Conservation (phyloP, 1,140 invertebrate species). For the Dreissena polymorpha region DNA sequence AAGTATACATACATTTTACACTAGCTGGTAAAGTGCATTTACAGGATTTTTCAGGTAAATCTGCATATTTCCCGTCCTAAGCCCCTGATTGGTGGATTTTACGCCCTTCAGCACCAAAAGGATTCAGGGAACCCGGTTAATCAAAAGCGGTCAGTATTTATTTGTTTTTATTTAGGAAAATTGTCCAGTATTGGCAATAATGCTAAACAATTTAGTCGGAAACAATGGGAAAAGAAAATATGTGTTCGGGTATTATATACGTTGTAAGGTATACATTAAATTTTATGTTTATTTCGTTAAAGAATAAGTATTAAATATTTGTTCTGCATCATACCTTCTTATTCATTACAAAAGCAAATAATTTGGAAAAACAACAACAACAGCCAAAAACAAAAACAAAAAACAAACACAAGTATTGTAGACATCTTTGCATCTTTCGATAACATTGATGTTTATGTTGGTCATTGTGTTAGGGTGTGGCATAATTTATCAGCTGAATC, state of each 20-base stretch:
- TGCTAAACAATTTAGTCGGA: background rate
- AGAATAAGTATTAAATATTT: too few species aligned
- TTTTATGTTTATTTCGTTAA: background rate
- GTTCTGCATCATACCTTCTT: too few species aligned
- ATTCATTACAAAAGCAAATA: too few species aligned
- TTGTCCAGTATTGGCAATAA: background rate
- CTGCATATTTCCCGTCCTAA: slow-evolving; percentile 35
- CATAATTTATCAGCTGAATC: too few species aligned
- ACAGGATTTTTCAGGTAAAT: slow-evolving; percentile 14
- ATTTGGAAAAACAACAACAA: too few species aligned
- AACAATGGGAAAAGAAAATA: background rate
- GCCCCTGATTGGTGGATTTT: slow-evolving; percentile 18
- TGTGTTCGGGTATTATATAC: background rate
- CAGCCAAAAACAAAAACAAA: too few species aligned
- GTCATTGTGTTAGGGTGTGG: too few species aligned
- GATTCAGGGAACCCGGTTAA: slow-evolving; percentile 29
- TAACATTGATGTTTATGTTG: too few species aligned
- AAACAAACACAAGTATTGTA: too few species aligned
- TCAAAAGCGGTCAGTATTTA: slow-evolving; percentile 46
- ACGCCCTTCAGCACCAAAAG: slow-evolving; percentile 23
- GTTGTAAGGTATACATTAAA: background rate
- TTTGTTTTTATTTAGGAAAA: background rate
- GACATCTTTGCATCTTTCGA: too few species aligned
- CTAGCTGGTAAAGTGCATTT: too few species aligned
- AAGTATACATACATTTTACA: too few species aligned